Conservation (phyloP, 2,797 vertebrate genomes). For the Chrosomus eos region DNA sequence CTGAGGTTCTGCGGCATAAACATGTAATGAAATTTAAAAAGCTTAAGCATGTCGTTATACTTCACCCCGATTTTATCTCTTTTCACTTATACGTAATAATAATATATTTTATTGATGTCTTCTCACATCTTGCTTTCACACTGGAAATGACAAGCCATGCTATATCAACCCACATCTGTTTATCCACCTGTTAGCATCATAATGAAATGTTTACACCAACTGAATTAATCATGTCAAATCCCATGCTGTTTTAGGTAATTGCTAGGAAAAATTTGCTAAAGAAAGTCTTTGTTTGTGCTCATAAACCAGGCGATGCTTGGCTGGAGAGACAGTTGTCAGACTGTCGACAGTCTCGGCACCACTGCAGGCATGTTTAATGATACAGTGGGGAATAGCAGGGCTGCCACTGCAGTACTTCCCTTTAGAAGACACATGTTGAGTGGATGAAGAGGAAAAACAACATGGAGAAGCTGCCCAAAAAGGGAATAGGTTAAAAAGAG, state of each 20-base stretch:
- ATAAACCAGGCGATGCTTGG: slow-evolving; percentile 37
- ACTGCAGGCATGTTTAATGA: slow-evolving; percentile 55
- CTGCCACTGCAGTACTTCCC: slow-evolving; percentile 19
- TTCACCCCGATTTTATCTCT: neutral
- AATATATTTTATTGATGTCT: neutral
- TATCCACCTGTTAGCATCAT: slow-evolving; percentile 52
- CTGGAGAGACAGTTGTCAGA: slow-evolving; percentile 57
- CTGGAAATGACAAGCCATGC: slow-evolving; percentile 17
- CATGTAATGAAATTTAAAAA: neutral
- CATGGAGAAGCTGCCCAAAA: slow-evolving; percentile 29
- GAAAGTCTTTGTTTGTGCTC: slow-evolving; percentile 53
- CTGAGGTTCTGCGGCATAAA: neutral
- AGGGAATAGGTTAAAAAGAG: slow-evolving; percentile 47
- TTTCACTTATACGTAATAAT: neutral
- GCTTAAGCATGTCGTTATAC: neutral
- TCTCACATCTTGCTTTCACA: neutral
- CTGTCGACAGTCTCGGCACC: slow-evolving; percentile 29
- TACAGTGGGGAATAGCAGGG: slow-evolving; percentile 52
- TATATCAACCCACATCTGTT: slow-evolving; percentile 42
- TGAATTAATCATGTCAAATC: slow-evolving; percentile 59
- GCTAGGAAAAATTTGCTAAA: slow-evolving; percentile 42
- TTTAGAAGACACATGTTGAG: slow-evolving; percentile 48
- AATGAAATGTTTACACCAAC: slow-evolving; percentile 61
- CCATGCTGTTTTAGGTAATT: slow-evolving; percentile 60
- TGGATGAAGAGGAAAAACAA: slow-evolving; percentile 37